phyloP scores from a whole-genome alignment of 2,797 vertebrate genomes.

The Paedocypris micromegethes region DNA sequence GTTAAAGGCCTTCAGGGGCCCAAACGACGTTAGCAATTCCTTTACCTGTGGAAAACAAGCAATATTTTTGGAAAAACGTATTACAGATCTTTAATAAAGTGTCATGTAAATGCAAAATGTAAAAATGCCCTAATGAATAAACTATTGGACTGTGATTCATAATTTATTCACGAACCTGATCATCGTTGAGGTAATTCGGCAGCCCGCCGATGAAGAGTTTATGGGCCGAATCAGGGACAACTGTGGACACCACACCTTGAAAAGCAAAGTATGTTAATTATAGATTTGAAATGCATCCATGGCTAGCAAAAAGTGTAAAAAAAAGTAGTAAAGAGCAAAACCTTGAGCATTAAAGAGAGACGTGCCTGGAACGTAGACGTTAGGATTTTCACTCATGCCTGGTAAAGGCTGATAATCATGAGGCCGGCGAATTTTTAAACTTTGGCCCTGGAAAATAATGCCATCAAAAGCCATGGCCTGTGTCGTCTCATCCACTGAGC shows the following conservation, averaged over 20 bases:
- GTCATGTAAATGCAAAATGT: too few species aligned
- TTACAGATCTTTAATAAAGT: neutral
- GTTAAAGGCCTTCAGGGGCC: constrained; percentile 91
- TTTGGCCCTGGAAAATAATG: constrained; percentile 94
- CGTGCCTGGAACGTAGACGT: constrained; percentile 89
- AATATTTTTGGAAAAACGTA: neutral
- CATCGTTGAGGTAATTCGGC: constrained; percentile 91
- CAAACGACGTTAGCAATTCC: constrained; percentile 87
- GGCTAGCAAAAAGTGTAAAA: neutral
- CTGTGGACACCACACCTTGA: constrained; percentile 87
- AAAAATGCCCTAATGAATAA: too few species aligned
- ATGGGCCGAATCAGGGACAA: constrained; percentile 90
- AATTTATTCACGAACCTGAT: constrained; percentile 73
- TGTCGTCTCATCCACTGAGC: constrained; percentile 90
- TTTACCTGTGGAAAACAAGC: constrained; percentile 71
- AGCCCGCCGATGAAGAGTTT: constrained; percentile 91
- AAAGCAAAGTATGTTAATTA: neutral
- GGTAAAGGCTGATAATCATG: constrained; percentile 91
- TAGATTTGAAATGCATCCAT: neutral
- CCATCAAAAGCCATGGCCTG: constrained; percentile 94
- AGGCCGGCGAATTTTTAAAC: constrained; percentile 87
- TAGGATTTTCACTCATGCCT: constrained; percentile 90
- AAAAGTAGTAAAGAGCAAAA: neutral
- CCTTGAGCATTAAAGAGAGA: neutral
- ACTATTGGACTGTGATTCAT: too few species aligned